Evolutionary conservation across 1,140 invertebrate species (phyloP).

Genomic region (Drosophila varians): DNA sequence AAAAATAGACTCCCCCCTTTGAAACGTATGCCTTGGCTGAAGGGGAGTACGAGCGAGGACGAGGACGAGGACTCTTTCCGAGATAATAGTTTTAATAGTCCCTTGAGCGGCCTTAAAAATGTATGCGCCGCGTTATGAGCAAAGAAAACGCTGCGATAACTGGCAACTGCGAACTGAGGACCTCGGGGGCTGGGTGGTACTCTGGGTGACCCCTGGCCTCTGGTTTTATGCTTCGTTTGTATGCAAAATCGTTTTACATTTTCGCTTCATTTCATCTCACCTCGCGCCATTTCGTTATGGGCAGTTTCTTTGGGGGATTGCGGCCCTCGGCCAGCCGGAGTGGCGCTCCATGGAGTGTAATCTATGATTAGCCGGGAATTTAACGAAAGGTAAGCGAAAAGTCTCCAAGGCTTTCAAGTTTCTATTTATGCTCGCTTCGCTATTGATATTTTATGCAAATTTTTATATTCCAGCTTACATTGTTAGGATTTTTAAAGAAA

Average conservation of each 20-base stretch:
- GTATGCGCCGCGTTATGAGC: conserved; percentile 61
- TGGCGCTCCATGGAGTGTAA: conserved; percentile 31
- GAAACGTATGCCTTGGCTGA: conserved; percentile 20
- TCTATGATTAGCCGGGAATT: conserved; percentile 46
- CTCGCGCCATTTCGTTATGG: conserved; percentile 30
- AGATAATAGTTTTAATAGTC: conserved; percentile 75
- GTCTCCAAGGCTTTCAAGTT: conserved; percentile 24
- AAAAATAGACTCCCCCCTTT: background rate
- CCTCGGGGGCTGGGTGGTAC: background rate
- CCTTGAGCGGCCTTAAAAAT: conserved; percentile 62
- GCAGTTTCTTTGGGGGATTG: conserved; percentile 41
- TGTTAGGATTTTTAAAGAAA: background rate
- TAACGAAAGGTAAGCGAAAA: conserved; percentile 31
- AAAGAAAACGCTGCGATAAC: conserved; percentile 54
- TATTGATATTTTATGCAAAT: conserved; percentile 50
- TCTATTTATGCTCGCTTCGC: conserved; percentile 3
- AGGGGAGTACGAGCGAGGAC: background rate
- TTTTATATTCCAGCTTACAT: conserved; percentile 1
- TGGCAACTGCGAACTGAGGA: conserved; percentile 28
- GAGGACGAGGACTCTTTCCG: conserved; percentile 18
- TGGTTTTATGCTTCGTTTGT: conserved; percentile 44
- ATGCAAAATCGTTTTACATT: conserved; percentile 51
- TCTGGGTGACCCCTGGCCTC: conserved; percentile 22
- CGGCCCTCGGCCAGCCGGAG: conserved; percentile 14
- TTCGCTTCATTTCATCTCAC: conserved; percentile 49